Base-by-base conservation (phyloP, 2,888 invertebrate genomes). In the Plagiodera versicolora region DNA sequence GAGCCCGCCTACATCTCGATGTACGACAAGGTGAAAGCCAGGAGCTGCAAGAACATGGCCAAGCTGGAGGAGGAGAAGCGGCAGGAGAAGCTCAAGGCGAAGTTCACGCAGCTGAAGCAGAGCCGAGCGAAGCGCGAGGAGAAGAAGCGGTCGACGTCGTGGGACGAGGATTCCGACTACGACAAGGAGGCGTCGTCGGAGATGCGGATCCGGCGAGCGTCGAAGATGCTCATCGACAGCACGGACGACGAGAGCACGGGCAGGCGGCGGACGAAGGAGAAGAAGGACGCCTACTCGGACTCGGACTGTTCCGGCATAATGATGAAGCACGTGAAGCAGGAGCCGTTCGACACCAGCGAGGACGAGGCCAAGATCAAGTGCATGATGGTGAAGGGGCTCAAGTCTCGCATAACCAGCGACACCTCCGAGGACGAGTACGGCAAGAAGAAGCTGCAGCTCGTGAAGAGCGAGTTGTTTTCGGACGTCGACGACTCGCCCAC, bases 1-100 rank as follows among this genome's bases (percentile, higher is more conserved):
- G 94, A 90, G 61, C 94, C 95, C 0, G 89, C 91, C 9, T 95
- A 95, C 76, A 93, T 95, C 62, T 96, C 96, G 9, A 98, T 98
- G 97, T 98, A 98, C 78, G 97, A 97, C 77, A 97, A 97, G 81
- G 95, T 95, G 0, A 95, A 95, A 80, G 95, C 95, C 2, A 86
- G 95, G 44, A 94, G 95, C 19, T 94, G 94, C 73, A 94, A 95
- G 80, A 95, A 94, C 78, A 92, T 94, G 90, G 92, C 94, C 77
- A 94, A 94, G 76, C 89, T 93, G 76, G 92, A 92, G 75, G 94
- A 94, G 79, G 92, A 94, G 79, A 93, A 93, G 76, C 85, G 90
- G 0, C 89, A 89, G 77, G 89, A 91, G 77, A 94, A 94, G 75
- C 88, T 92, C 55, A 92, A 94, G 79, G 94, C 94, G 8, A 94